A percentile compares a stretch with the other conserved stretches of the same genome.
These are phyloP conservation scores for Albula glossodonta DNA, from an alignment of 2,113 vertebrate species.

Conservation along the genomic window DNA sequence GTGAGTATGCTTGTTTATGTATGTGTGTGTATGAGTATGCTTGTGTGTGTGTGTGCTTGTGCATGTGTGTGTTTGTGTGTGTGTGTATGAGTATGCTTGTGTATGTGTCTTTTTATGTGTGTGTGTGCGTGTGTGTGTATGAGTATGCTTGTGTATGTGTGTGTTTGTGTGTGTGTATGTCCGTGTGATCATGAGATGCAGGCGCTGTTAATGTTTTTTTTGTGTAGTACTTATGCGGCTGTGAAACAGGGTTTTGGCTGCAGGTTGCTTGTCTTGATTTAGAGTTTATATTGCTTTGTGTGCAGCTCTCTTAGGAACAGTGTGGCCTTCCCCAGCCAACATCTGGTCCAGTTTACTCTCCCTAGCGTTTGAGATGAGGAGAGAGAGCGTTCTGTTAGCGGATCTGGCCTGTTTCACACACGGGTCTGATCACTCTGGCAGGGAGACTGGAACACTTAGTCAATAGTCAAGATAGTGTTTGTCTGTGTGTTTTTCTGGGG, in stretches of 20 bases:
- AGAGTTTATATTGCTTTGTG: background rate
- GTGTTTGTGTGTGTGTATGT: background rate
- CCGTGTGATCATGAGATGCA: background rate
- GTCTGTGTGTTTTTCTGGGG: too few relatives aligned
- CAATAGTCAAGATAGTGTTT: too few relatives aligned
- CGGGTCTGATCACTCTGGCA: background rate
- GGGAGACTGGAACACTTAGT: background rate
- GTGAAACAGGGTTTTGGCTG: conserved; percentile 14
- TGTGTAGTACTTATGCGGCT: background rate
- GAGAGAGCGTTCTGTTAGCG: background rate
- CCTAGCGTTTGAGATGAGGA: background rate
- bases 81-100: too few relatives aligned
- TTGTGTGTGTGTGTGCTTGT: conserved; percentile 22
- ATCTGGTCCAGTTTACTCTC: conserved; percentile 11
- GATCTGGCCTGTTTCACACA: conserved; percentile 1
- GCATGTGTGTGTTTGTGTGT: too few relatives aligned
- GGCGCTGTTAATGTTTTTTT: background rate
- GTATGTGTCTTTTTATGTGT: background rate
- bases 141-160: background rate
- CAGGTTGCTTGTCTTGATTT: background rate
- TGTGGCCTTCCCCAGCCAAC: background rate
- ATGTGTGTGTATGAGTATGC: conserved; percentile 8
- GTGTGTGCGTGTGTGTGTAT: background rate
- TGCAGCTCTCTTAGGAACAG: background rate
- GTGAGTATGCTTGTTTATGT: background rate